Percentiles rank a stretch among this genome's conserved stretches.
Conservation (phyloP, 2,113 vertebrate genomes). For the Albula glossodonta region DNA sequence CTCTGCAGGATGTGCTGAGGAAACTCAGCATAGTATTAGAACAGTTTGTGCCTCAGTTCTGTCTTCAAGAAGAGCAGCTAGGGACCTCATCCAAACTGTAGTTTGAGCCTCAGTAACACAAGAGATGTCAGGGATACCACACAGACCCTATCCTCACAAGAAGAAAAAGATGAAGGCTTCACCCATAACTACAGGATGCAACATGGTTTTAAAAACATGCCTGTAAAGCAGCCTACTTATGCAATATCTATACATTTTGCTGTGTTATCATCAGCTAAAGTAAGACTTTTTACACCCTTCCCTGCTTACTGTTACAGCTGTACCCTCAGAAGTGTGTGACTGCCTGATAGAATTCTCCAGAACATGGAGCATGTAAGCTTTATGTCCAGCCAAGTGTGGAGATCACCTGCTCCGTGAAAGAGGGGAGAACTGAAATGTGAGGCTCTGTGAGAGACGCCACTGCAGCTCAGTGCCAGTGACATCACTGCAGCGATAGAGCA, state of each 20-base stretch:
- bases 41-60: neutral
- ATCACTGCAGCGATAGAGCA: neutral
- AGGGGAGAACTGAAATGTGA: conserved; percentile 3
- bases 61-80: neutral
- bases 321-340: neutral
- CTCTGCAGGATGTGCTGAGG: neutral
- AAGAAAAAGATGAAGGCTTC: neutral
- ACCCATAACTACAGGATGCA: neutral
- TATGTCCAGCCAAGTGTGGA: neutral
- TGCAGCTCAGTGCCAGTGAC: conserved; percentile 25
- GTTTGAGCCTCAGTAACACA: neutral
- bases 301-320: conserved; percentile 22
- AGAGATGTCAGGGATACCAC: neutral
- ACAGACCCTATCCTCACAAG: neutral
- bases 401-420: conserved; percentile 21
- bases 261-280: neutral
- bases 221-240: neutral
- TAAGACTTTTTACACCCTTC: neutral
- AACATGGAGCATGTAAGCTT: neutral
- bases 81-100: neutral
- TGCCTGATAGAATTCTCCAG: conserved; percentile 18
- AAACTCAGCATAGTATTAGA: neutral
- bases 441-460: conserved; percentile 27
- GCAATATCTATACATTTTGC: neutral
- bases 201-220: neutral